Percentiles rank a stretch among this genome's conserved stretches.
phyloP scores from a whole-genome alignment of 2,797 vertebrate species.

The Platyrinchus mystaceus region DNA sequence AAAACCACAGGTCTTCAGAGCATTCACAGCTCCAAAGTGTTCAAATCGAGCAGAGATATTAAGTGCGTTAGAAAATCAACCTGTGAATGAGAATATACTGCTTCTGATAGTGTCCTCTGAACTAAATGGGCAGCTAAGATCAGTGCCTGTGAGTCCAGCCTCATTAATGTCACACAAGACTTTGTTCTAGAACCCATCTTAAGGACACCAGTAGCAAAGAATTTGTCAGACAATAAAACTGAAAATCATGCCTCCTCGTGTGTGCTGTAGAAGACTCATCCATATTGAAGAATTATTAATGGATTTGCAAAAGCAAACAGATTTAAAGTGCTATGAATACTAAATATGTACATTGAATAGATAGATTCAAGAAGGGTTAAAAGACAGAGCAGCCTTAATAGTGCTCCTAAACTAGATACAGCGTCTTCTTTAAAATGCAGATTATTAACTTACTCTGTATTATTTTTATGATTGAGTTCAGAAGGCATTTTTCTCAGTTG shows the following conservation, averaged over 20 bases:
- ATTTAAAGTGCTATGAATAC: not conserved
- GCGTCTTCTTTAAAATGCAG: not conserved
- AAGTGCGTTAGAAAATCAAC: not conserved
- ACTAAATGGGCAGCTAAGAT: not conserved
- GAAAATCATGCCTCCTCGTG: not conserved
- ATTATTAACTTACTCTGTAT: not conserved
- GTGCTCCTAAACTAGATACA: not conserved
- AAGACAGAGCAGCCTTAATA: not conserved
- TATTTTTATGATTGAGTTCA: not conserved
- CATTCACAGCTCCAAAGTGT: not conserved
- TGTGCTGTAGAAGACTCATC: not conserved
- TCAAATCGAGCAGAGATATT: not conserved
- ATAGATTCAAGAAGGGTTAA: not conserved
- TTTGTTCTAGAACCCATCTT: not conserved
- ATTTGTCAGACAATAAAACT: not conserved
- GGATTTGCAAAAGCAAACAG: not conserved
- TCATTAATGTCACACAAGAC: accelerated
- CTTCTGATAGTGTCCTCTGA: not conserved
- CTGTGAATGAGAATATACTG: not conserved
- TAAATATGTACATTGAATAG: not conserved
- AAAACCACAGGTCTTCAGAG: not conserved
- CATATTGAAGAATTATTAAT: not conserved
- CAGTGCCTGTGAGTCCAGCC: not conserved
- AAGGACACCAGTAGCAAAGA: not conserved
- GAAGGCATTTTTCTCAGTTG: not conserved